Conservation (phyloP, 2,888 invertebrate species). For the Drosophila kuntzei region DNA sequence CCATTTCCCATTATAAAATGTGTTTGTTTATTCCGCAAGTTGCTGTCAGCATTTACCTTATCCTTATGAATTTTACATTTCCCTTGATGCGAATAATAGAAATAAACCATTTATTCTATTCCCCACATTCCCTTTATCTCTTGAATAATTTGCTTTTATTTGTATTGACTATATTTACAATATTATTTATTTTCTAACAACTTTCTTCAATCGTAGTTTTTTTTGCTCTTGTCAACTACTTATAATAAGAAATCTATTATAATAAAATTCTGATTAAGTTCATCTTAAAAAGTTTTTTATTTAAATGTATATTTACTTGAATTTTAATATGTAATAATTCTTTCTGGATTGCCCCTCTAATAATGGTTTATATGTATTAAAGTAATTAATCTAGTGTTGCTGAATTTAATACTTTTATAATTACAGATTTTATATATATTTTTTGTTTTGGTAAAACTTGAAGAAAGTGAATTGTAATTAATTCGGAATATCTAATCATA, state of each 20-base stretch:
- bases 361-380: too few relatives aligned
- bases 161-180: neutral
- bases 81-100: constrained; percentile 13
- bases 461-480: neutral
- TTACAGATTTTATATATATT: too few relatives aligned
- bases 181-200: neutral
- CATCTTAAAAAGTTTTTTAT: too few relatives aligned
- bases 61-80: constrained; percentile 35
- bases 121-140: neutral
- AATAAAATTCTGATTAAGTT: too few relatives aligned
- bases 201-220: neutral
- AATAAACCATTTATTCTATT: constrained; percentile 6
- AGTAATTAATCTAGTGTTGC: too few relatives aligned
- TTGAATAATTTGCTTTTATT: neutral
- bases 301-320: too few relatives aligned
- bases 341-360: too few relatives aligned
- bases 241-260: neutral
- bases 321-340: too few relatives aligned
- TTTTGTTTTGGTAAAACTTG: too few relatives aligned
- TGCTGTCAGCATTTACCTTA: constrained; percentile 43
- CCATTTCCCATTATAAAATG: constrained; percentile 27
- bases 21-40: constrained; percentile 37
- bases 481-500: neutral
- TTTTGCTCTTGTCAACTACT: neutral
- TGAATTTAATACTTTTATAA: too few relatives aligned